These are phyloP conservation scores for Oreohelix idahoensis DNA, from an alignment of 1,140 invertebrate species.

Conservation along the genomic window DNA sequence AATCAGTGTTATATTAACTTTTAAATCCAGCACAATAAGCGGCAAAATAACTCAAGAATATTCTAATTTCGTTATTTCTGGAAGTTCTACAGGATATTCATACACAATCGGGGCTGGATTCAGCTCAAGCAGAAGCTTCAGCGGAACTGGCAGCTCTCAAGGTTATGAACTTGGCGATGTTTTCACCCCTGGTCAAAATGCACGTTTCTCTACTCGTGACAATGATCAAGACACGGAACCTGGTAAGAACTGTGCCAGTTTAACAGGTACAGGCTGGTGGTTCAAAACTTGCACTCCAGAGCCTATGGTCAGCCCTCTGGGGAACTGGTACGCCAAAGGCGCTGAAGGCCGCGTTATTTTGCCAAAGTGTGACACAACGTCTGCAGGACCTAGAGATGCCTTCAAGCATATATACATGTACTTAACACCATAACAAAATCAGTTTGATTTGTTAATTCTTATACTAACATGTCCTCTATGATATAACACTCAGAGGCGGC, in stretches of 20 bases:
- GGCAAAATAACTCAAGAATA: background rate
- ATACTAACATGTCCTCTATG: too few relatives aligned
- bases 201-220: background rate
- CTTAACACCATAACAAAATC: background rate
- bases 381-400: background rate
- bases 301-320: background rate
- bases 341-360: background rate
- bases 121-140: background rate
- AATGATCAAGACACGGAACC: background rate
- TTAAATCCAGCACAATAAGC: background rate
- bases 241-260: background rate
- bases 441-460: too few relatives aligned
- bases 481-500: too few relatives aligned
- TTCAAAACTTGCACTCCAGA: background rate
- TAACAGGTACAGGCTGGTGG: slow-evolving; percentile 9
- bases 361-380: background rate
- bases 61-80: background rate
- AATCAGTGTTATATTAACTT: background rate
- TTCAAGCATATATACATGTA: background rate
- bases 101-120: background rate
- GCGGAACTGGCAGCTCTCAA: background rate
- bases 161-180: background rate
- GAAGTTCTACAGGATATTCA: background rate
- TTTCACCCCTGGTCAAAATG: background rate
- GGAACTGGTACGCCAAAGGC: background rate